Percentiles rank a stretch among this genome's conserved stretches.
Conservation (phyloP, 2,888 invertebrate genomes). For the Liopterus haemorrhoidalis region DNA sequence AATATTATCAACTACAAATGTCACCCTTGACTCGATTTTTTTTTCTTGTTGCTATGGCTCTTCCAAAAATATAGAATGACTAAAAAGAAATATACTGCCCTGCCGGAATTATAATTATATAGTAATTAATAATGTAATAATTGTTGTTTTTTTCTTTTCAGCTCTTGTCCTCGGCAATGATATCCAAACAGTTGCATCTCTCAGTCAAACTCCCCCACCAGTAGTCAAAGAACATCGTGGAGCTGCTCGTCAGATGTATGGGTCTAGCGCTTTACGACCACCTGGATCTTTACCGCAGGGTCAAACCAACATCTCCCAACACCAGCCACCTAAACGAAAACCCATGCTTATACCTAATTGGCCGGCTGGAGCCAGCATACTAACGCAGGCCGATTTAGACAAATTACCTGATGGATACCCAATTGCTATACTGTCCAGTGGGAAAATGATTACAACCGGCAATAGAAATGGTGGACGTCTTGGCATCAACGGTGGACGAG, state of each 20-base stretch:
- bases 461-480: neutral
- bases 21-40: too few relatives aligned
- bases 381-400: slow-evolving; percentile 29
- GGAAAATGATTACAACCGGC: neutral
- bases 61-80: too few relatives aligned
- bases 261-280: slow-evolving; percentile 51
- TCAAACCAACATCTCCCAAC: slow-evolving; percentile 41
- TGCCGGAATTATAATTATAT: too few relatives aligned
- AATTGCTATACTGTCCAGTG: slow-evolving; percentile 20
- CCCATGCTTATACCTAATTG: slow-evolving; percentile 9
- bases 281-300: slow-evolving; percentile 45
- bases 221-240: slow-evolving; percentile 48
- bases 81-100: too few relatives aligned
- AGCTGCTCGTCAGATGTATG: slow-evolving; percentile 53
- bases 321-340: slow-evolving; percentile 19
- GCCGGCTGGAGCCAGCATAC: slow-evolving; percentile 21
- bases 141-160: too few relatives aligned
- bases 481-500: slow-evolving; percentile 23
- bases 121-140: too few relatives aligned
- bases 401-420: slow-evolving; percentile 31
- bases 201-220: slow-evolving; percentile 45
- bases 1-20: too few relatives aligned
- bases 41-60: too few relatives aligned
- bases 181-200: slow-evolving; percentile 30
- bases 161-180: slow-evolving; percentile 11